phyloP scores from a whole-genome alignment of 2,797 vertebrate genomes.

The Bradypus variegatus region DNA sequence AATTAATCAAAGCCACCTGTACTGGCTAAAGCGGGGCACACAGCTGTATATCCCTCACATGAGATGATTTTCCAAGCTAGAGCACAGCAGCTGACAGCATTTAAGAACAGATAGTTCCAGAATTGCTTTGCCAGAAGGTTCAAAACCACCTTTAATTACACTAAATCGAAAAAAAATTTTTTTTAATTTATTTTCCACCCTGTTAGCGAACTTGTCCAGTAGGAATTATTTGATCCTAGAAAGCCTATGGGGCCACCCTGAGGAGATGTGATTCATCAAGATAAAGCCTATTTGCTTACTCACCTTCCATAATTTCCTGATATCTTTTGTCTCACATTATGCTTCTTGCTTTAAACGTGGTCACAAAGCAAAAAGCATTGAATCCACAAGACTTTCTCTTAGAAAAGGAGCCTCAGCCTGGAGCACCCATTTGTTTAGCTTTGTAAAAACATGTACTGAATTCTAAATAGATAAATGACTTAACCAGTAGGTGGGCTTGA shows the following conservation, averaged over 20 bases:
- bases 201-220: neutral
- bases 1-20: neutral
- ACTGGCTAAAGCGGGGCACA: neutral
- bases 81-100: neutral
- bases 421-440: neutral
- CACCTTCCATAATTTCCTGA: neutral
- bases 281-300: neutral
- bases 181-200: neutral
- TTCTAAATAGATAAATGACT: neutral
- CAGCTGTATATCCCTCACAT: fast-evolving
- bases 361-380: neutral
- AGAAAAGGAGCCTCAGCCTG: neutral
- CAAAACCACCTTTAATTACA: neutral
- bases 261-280: neutral
- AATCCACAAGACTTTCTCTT: neutral
- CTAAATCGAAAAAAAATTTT: neutral
- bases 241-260: neutral
- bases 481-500: neutral
- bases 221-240: neutral
- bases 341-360: neutral
- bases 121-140: neutral
- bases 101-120: neutral
- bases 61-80: neutral
- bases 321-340: neutral
- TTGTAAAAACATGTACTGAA: neutral